These are phyloP conservation scores for Morus bassanus DNA, from an alignment of 2,797 vertebrate species.

Conservation along the genomic window DNA sequence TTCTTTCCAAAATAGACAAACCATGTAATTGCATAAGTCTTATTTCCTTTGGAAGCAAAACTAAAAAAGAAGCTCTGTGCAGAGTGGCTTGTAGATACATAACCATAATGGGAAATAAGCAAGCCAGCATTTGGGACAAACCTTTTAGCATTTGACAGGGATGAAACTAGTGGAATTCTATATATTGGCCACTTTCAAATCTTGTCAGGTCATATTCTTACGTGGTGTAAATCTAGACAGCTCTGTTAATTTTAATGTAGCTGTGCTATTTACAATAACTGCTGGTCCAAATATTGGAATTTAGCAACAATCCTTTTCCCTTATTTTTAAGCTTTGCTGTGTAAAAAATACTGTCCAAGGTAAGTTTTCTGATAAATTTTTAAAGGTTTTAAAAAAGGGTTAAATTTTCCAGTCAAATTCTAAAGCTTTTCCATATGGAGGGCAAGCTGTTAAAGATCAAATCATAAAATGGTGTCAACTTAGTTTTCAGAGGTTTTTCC, in stretches of 20 bases:
- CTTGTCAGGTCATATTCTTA: neutral
- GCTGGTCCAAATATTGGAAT: neutral
- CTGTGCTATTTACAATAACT: neutral
- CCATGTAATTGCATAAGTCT: neutral
- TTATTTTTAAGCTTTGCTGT: neutral
- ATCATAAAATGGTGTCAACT: neutral
- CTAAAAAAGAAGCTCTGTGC: neutral
- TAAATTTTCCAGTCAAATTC: neutral
- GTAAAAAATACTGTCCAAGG: neutral
- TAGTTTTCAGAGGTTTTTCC: neutral
- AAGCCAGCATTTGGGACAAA: neutral
- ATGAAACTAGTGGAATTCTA: neutral
- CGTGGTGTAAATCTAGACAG: neutral
- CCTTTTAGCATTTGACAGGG: neutral
- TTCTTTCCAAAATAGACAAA: neutral
- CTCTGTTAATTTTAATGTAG: neutral
- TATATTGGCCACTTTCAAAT: neutral
- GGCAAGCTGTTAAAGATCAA: neutral
- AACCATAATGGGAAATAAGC: neutral
- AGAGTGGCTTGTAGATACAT: neutral
- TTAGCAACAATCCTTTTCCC: neutral
- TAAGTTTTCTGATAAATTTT: neutral
- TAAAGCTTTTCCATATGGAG: constrained; percentile 12
- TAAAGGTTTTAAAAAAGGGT: neutral
- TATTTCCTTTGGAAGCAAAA: neutral